Base-by-base conservation (phyloP, 2,888 invertebrate species). In the Tubiluchus corallicola region DNA sequence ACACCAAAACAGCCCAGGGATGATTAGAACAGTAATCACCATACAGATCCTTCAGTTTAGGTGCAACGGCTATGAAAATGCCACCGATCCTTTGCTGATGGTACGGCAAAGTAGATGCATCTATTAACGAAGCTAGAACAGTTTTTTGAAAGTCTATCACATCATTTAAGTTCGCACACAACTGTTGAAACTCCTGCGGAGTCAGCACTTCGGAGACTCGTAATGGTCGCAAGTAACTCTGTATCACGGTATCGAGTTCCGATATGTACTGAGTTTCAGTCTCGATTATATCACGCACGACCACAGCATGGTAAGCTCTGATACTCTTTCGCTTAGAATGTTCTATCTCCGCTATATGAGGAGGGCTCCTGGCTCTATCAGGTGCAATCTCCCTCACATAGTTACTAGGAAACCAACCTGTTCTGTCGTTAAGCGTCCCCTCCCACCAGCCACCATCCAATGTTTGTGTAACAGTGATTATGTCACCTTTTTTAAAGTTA, bases 371-470 rank as follows among this genome's bases (percentile, higher is more conserved):
- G 37, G 29, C 29, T 9, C 45, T 52, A 61, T 61, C 61, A 50
- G 75, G 71, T 72, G 81, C 82, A 61, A 76, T 77, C 67, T 90
- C 88, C 60, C 81, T 81, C 48, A 90, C 88, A 72, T 92, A 94
- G 68, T 94, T 94, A 60, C 85, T 84, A 49, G 94, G 94, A 70
- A 96, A 96, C 94, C 94, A 96, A 57, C 92, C 94, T 50, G 94
- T 94, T 62, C 82, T 83, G 54, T 84, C 90, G 48, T 79, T 77
- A 41, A 94, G 69, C 4, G 94, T 96, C 13, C 96, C 96, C 70
- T 98, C 98, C 96, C 96, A 98, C 96, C 96, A 96, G 38, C 94
- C 94, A 44, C 92, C 96, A 58, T 94, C 92, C 58, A 85, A 81
- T 47, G 76, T 76, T 66, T 98, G 96, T 21, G 94, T 92, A 46